A percentile compares a stretch with the other conserved stretches of the same genome.
phyloP scores from a whole-genome alignment of 2,113 vertebrate species.

The Cariama cristata region DNA sequence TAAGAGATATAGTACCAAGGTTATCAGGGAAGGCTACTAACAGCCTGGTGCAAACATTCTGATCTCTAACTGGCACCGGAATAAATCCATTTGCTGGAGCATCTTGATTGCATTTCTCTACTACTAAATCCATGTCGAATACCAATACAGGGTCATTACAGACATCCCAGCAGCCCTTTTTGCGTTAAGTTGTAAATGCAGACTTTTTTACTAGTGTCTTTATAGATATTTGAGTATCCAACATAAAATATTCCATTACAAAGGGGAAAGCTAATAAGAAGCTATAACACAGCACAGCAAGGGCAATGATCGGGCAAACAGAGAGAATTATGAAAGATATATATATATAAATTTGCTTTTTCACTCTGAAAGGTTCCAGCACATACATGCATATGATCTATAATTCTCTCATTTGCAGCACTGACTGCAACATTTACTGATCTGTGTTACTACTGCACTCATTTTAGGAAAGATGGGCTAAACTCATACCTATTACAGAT shows the following conservation, averaged over 20 bases:
- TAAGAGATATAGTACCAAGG: neutral
- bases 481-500: neutral
- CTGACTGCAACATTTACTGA: constrained; percentile 16
- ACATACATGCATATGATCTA: neutral
- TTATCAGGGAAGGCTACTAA: neutral
- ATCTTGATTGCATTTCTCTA: neutral
- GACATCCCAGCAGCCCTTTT: neutral
- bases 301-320: constrained; percentile 34
- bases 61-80: neutral
- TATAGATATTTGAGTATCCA: constrained; percentile 59
- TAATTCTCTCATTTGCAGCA: constrained; percentile 50
- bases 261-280: constrained; percentile 59
- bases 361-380: constrained; percentile 42
- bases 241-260: constrained; percentile 67
- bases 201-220: constrained; percentile 50
- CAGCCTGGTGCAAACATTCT: neutral
- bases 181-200: neutral
- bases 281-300: constrained; percentile 48
- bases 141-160: neutral
- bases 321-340: constrained; percentile 40
- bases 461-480: neutral
- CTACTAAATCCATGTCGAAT: neutral
- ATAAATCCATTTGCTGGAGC: constrained; percentile 3
- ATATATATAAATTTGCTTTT: constrained; percentile 60
- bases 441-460: neutral